Evolutionary conservation across 2,888 invertebrate species (phyloP).

Genomic region (Drosophila fungiperda): DNA sequence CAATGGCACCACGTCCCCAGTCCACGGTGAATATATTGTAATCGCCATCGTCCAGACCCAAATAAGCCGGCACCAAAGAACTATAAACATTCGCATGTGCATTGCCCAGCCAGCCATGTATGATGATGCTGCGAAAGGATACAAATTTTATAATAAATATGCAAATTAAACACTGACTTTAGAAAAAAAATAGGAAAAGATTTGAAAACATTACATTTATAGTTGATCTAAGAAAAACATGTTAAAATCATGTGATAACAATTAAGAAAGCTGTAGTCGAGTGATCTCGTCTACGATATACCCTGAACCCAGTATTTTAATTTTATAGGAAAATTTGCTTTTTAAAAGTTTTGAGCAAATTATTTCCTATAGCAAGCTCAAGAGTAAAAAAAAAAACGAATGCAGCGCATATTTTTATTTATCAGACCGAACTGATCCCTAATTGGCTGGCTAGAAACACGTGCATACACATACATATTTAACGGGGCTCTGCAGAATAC

Average conservation of each 20-base stretch:
- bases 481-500: no score
- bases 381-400: no score
- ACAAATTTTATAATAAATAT: not conserved
- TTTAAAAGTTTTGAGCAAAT: no score
- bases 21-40: slow-evolving; percentile 83
- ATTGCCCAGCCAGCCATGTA: slow-evolving; percentile 83
- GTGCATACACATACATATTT: no score
- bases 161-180: not conserved
- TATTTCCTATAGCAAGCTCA: no score
- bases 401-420: no score
- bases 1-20: slow-evolving; percentile 83
- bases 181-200: not conserved
- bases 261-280: no score
- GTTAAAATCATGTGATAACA: not conserved
- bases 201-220: not conserved
- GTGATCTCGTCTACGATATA: no score
- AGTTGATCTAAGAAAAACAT: not conserved
- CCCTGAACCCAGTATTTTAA: no score
- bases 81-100: slow-evolving; percentile 76
- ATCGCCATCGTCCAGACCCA: slow-evolving; percentile 57
- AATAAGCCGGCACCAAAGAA: slow-evolving; percentile 76
- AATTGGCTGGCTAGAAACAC: no score
- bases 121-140: slow-evolving; percentile 68
- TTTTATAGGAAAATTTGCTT: no score
- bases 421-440: no score